Percentiles rank a stretch among this genome's conserved stretches.
phyloP scores from a whole-genome alignment of 2,113 vertebrate genomes.

The Alectura lathami region DNA sequence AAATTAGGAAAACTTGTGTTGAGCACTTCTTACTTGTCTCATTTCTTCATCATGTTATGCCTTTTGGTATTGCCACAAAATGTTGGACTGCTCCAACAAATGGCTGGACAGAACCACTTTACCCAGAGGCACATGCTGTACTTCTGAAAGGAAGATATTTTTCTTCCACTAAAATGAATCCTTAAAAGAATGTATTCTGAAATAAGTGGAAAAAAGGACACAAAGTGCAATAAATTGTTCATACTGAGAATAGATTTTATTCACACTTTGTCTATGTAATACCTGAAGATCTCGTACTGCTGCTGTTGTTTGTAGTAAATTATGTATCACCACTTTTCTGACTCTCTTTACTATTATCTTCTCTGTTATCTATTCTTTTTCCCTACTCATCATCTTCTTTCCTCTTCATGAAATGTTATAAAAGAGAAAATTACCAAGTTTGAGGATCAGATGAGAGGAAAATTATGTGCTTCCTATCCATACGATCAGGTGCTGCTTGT shows the following conservation, averaged over 20 bases:
- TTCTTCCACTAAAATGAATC: background rate
- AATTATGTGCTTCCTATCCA: background rate
- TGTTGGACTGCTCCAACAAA: background rate
- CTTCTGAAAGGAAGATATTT: background rate
- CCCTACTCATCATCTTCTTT: constrained; percentile 1
- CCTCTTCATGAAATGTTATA: background rate
- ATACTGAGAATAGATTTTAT: background rate
- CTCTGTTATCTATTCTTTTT: constrained; percentile 10
- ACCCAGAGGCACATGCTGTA: background rate
- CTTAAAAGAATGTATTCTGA: background rate
- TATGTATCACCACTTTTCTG: background rate
- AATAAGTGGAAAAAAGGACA: background rate
- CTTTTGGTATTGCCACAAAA: background rate
- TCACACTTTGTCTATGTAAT: background rate
- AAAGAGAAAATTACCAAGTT: constrained; percentile 33
- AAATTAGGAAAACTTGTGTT: background rate
- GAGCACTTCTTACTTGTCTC: background rate
- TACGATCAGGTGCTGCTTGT: background rate
- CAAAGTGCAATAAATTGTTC: background rate
- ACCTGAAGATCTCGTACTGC: background rate
- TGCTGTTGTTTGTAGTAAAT: constrained; percentile 10
- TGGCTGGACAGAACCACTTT: background rate
- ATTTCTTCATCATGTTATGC: background rate
- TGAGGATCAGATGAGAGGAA: background rate
- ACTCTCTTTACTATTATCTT: background rate